Percentiles rank a stretch among this genome's conserved stretches.
Conservation (phyloP, 1,140 invertebrate genomes). For the Eumeta japonica region DNA sequence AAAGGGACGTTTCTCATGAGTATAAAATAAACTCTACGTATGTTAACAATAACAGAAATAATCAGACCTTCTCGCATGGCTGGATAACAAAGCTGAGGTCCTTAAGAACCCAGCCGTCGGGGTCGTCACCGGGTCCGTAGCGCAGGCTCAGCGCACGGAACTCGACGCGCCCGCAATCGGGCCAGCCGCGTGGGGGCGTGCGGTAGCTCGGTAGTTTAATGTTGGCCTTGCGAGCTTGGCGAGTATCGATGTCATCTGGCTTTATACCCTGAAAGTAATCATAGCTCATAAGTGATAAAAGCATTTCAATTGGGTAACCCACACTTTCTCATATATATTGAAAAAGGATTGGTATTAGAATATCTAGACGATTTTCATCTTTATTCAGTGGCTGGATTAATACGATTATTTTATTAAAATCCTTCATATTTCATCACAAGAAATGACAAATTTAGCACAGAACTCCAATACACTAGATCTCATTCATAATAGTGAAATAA, state of each 20-base stretch:
- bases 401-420: too few relatives aligned
- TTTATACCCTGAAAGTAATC: constrained; percentile 24
- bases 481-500: too few relatives aligned
- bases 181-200: constrained; percentile 66
- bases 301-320: background rate
- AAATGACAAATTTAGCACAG: too few relatives aligned
- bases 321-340: background rate
- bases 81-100: constrained; percentile 58
- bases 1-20: too few relatives aligned
- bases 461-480: too few relatives aligned
- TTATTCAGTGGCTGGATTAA: too few relatives aligned
- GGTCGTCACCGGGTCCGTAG: constrained; percentile 41
- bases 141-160: constrained; percentile 62
- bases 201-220: constrained; percentile 73
- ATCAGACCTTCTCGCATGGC: constrained; percentile 61
- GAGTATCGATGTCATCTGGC: constrained; percentile 18
- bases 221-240: constrained; percentile 55
- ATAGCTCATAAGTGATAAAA: constrained; percentile 24
- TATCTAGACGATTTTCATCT: too few relatives aligned
- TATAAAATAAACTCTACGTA: background rate
- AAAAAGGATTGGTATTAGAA: too few relatives aligned
- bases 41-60: too few relatives aligned
- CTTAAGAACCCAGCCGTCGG: constrained; percentile 63
- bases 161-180: constrained; percentile 61
- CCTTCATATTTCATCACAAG: too few relatives aligned